Base-by-base conservation (phyloP, 1,140 invertebrate species). In the Bombus soroeensis region DNA sequence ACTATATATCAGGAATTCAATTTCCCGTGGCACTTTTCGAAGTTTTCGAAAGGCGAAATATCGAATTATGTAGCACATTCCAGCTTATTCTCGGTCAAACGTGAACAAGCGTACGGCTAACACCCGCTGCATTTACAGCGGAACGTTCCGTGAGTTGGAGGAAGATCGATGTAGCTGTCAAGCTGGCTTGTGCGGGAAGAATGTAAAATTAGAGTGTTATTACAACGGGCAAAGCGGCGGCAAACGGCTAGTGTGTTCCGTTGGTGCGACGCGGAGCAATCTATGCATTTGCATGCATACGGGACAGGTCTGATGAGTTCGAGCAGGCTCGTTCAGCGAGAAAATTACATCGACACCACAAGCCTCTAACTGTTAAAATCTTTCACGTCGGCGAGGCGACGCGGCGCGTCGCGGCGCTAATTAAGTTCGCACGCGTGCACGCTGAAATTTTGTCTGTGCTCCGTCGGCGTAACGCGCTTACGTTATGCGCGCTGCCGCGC, bases 41-140 rank as follows among this genome's bases (percentile, higher is more conserved):
- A 88, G 89, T 79, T 87, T 89, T 89, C 86, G 82, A 90, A 91
- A 83, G 59, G 81, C 84, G 47, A 83, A 87, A 90, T 90, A 88
- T 79, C 76, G 84, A 91, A 91, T 89, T 91, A 91, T 87, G 75
- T 62, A 32, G 28, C 81, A 77, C 66, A 39, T 81, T 62, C 9
- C 74, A 47, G 59, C 53, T 79, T 89, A 85, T 81, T 81, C 66
- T 25, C 37, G 64, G 37, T 81, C 72, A 39, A 64, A 43, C 22
- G n/a, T 25, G 53, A 75, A 68, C 80, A 41, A 59, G 47, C 32
- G 25, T 10, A 47, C 13, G 43, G 32, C 10, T 53, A 53, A 53
- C 47, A 53, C 18, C 1, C 47, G 47, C 18, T 22, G 18, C 47
- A 53, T 53, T 22, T 53, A 6, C 18, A 22, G 18, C 25, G 39